Evolutionary conservation across 2,888 invertebrate species (phyloP).

Genomic region (Ormyrus nitidulus): DNA sequence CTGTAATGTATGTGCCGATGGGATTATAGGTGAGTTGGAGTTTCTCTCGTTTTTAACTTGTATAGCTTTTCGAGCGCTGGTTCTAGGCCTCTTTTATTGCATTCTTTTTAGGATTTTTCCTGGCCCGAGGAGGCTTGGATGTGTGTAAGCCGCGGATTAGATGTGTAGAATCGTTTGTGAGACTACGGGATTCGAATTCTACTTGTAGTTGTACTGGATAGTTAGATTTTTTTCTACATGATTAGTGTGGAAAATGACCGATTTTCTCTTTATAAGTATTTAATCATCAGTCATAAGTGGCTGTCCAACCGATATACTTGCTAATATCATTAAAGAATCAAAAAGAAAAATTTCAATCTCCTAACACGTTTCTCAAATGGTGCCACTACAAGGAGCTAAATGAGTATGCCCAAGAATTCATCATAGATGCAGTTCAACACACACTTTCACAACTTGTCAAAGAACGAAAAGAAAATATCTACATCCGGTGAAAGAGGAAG

Average conservation of each 20-base stretch:
- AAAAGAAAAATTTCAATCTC: too few species aligned
- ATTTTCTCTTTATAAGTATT: too few species aligned
- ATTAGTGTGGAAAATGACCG: too few species aligned
- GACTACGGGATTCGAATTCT: neutral
- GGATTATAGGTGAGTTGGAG: neutral
- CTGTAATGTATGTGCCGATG: neutral
- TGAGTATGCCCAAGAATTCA: too few species aligned
- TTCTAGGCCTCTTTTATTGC: conserved; percentile 19
- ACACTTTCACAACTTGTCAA: conserved; percentile 2
- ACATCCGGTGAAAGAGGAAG: conserved; percentile 14
- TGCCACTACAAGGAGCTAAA: too few species aligned
- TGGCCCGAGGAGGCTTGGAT: neutral
- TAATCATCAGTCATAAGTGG: too few species aligned
- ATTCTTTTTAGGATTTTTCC: conserved; percentile 33
- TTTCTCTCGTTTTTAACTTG: neutral
- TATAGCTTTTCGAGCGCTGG: neutral
- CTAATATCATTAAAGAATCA: too few species aligned
- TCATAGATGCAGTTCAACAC: neutral
- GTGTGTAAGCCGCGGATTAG: neutral
- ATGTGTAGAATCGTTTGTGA: too few species aligned
- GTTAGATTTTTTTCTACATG: neutral
- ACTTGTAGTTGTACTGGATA: neutral
- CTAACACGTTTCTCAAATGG: too few species aligned
- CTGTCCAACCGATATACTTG: too few species aligned
- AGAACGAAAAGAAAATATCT: neutral